These are phyloP conservation scores for Benitochromis conjunctus DNA, from an alignment of 2,113 vertebrate genomes.

Conservation along the genomic window DNA sequence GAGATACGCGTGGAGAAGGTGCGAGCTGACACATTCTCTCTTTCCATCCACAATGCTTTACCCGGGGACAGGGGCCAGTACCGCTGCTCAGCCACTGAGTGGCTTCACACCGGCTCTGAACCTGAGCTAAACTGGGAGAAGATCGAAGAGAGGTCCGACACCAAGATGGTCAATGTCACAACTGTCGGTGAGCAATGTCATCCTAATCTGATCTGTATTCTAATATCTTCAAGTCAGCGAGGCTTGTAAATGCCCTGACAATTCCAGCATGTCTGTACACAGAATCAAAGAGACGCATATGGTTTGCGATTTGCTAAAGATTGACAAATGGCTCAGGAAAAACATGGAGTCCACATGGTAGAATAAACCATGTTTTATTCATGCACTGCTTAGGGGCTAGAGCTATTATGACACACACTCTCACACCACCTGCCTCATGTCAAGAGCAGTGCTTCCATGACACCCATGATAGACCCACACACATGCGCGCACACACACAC, in stretches of 20 bases:
- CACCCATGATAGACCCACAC: slow-evolving; percentile 8
- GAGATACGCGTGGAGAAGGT: slow-evolving; percentile 85
- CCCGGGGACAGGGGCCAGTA: slow-evolving; percentile 90
- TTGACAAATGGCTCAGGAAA: slow-evolving; percentile 3
- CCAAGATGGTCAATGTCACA: slow-evolving; percentile 80
- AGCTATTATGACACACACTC: slow-evolving; percentile 29
- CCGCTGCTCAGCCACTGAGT: slow-evolving; percentile 85
- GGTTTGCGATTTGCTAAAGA: slow-evolving; percentile 28
- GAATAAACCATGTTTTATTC: slow-evolving; percentile 57
- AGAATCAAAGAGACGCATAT: background rate
- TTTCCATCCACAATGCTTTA: slow-evolving; percentile 85
- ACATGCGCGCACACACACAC: background rate
- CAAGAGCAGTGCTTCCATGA: slow-evolving; percentile 25
- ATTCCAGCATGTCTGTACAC: background rate
- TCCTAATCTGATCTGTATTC: background rate
- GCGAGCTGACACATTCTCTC: slow-evolving; percentile 76
- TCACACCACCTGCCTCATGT: slow-evolving; percentile 50
- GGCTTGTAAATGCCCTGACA: background rate
- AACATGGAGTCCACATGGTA: slow-evolving; percentile 21
- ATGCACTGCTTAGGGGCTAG: slow-evolving; percentile 31
- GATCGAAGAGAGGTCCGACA: slow-evolving; percentile 80
- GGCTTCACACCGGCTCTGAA: slow-evolving; percentile 71
- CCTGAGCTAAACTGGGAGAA: slow-evolving; percentile 85
- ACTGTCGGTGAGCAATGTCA: slow-evolving; percentile 83
- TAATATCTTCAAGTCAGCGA: background rate